A percentile compares a stretch with the other conserved stretches of the same genome.
Conservation (phyloP, 2,888 invertebrate species). For the Saturnia japonica region DNA sequence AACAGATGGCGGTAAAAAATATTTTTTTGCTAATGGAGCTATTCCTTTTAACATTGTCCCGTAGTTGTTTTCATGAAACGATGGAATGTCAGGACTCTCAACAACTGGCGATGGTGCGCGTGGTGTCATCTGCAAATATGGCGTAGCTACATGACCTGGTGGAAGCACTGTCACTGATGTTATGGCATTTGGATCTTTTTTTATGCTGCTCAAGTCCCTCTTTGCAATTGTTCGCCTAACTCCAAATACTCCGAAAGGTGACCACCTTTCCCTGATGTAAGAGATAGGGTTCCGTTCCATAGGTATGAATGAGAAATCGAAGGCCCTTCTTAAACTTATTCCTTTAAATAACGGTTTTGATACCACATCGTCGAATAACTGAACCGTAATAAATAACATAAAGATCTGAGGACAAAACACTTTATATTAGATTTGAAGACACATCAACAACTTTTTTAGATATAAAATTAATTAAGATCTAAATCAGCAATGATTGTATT, state of each 20-base stretch:
- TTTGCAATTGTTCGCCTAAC: conserved; percentile 25
- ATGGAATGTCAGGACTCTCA: conserved; percentile 24
- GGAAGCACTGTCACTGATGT: conserved; percentile 16
- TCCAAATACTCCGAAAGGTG: conserved; percentile 53
- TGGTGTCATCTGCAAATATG: conserved; percentile 17
- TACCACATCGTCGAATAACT: conserved; percentile 25
- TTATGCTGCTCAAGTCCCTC: conserved; percentile 15
- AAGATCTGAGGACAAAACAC: conserved; percentile 19
- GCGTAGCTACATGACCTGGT: conserved; percentile 17
- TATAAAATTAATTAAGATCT: not conserved
- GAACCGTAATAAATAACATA: conserved; percentile 26
- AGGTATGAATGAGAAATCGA: conserved; percentile 51
- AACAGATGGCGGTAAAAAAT: conserved; percentile 1
- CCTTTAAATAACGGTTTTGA: conserved; percentile 43
- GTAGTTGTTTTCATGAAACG: not conserved
- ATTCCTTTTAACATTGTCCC: not conserved
- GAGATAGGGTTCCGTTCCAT: conserved; percentile 47
- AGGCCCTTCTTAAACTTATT: conserved; percentile 40
- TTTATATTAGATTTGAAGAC: not conserved
- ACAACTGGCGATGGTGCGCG: conserved; percentile 24
- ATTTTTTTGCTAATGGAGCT: not conserved
- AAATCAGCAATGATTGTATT: not conserved
- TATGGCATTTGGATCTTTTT: conserved; percentile 21
- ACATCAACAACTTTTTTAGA: not conserved
- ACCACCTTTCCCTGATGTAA: conserved; percentile 54